phyloP scores from a whole-genome alignment of 2,113 vertebrate genomes.

The Euleptes europaea region DNA sequence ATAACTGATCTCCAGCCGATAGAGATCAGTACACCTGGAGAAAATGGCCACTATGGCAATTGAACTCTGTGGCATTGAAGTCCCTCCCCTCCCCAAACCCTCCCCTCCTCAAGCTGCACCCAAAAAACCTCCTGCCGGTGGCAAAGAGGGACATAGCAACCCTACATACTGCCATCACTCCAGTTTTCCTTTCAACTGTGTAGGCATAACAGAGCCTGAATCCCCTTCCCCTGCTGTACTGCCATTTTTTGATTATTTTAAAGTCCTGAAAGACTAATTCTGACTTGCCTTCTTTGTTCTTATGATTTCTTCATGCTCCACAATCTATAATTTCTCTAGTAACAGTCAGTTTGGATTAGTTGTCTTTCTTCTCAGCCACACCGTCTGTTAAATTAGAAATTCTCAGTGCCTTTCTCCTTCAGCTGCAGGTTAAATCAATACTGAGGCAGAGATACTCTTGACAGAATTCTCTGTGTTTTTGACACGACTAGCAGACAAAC shows the following conservation, averaged over 20 bases:
- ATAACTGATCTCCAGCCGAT: too few species aligned
- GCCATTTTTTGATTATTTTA: neutral
- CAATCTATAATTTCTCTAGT: slow-evolving; percentile 43
- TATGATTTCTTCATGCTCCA: slow-evolving; percentile 14
- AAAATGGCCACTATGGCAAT: too few species aligned
- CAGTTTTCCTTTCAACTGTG: neutral
- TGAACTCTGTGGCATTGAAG: too few species aligned
- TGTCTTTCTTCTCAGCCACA: slow-evolving; percentile 63
- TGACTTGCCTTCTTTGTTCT: slow-evolving; percentile 1
- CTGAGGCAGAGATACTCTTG: slow-evolving; percentile 67
- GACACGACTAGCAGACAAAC: slow-evolving; percentile 70
- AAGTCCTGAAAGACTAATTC: slow-evolving; percentile 28
- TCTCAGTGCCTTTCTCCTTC: slow-evolving; percentile 41
- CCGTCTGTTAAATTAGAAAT: slow-evolving; percentile 61
- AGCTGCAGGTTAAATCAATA: slow-evolving; percentile 69
- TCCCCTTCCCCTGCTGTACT: neutral
- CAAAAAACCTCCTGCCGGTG: too few species aligned
- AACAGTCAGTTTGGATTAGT: slow-evolving; percentile 57
- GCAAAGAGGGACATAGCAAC: neutral
- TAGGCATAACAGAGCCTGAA: neutral
- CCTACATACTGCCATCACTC: neutral
- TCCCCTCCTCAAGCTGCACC: too few species aligned
- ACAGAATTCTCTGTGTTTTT: slow-evolving; percentile 57
- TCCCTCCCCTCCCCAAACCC: too few species aligned
- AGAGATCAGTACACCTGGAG: too few species aligned